Percentiles rank a stretch among this genome's conserved stretches.
These are phyloP conservation scores for Eptesicus fuscus DNA, from an alignment of 2,113 vertebrate genomes.

Conservation along the genomic window DNA sequence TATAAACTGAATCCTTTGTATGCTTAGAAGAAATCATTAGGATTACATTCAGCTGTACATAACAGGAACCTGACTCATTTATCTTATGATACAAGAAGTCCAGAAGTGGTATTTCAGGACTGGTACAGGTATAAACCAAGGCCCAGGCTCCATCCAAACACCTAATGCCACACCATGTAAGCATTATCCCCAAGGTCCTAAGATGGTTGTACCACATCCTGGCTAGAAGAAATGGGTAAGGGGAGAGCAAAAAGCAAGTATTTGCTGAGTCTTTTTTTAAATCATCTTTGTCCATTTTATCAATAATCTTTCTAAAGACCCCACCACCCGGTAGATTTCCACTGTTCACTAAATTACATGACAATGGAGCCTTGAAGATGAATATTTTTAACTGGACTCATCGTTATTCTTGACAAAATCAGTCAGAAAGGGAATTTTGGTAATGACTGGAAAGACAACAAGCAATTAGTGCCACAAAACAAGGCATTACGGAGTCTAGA, in stretches of 20 bases:
- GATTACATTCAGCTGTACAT: background rate
- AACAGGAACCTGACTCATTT: slow-evolving; percentile 13
- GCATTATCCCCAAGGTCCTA: background rate
- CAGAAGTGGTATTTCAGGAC: background rate
- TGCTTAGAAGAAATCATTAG: background rate
- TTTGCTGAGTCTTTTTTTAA: background rate
- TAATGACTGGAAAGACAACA: background rate
- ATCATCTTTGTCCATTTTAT: background rate
- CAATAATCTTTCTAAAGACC: background rate
- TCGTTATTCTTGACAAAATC: background rate
- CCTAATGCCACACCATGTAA: background rate
- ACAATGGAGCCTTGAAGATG: background rate
- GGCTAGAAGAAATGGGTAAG: background rate
- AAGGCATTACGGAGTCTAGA: background rate
- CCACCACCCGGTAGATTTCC: background rate
- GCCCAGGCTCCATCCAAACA: background rate
- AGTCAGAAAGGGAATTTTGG: background rate
- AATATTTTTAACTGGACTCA: background rate
- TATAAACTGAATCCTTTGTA: background rate
- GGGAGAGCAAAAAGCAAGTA: background rate
- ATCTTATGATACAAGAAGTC: background rate
- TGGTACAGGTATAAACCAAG: background rate
- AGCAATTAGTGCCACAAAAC: background rate
- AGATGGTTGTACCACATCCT: background rate
- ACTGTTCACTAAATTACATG: background rate